phyloP scores from a whole-genome alignment of 2,113 vertebrate species.

The Cranoglanis bouderius region DNA sequence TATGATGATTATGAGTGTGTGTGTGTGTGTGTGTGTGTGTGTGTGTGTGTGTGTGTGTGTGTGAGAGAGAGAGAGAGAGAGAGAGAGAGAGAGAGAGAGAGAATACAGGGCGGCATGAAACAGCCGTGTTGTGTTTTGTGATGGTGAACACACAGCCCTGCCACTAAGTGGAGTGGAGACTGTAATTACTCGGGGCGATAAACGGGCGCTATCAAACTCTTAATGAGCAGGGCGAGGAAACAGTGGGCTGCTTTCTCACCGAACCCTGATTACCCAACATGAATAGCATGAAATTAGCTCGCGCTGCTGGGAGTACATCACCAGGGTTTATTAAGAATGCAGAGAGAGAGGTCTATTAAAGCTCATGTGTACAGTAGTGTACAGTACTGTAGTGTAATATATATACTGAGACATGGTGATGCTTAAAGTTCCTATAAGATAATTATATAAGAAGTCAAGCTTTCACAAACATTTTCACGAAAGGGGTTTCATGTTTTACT shows the following conservation, averaged over 20 bases:
- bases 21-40: not conserved
- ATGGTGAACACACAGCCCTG: conserved; percentile 30
- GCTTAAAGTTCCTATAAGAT: not conserved
- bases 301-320: conserved; percentile 67
- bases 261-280: conserved; percentile 72
- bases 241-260: conserved; percentile 27
- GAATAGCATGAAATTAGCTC: conserved; percentile 76
- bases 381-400: not conserved
- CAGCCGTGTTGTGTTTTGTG: conserved; percentile 6
- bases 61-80: no score
- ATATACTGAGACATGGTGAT: not conserved
- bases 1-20: not conserved
- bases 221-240: conserved; percentile 42
- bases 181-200: conserved; percentile 44
- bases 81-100: no score
- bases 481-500: not conserved
- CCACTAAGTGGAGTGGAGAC: conserved; percentile 39
- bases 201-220: conserved; percentile 38
- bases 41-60: not conserved
- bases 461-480: not conserved
- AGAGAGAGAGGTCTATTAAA: not conserved
- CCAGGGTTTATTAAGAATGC: conserved; percentile 73
- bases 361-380: not conserved
- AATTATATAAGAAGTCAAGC: not conserved
- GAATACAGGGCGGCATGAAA: not conserved